phyloP scores from a whole-genome alignment of 1,140 invertebrate species.

The Pomacea maculata region DNA sequence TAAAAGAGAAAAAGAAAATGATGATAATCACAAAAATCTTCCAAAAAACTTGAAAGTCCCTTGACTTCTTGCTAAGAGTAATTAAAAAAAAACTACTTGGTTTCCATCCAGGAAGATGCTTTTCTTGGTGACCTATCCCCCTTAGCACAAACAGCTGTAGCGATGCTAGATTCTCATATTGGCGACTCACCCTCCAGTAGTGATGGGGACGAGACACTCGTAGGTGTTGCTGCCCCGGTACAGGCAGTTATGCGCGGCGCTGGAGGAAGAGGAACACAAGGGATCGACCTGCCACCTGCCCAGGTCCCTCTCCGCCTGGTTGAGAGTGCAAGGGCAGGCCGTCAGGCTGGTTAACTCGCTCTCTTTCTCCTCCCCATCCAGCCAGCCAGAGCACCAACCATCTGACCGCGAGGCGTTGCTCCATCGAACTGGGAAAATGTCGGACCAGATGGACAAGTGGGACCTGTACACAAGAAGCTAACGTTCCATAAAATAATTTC shows the following conservation, averaged over 20 bases:
- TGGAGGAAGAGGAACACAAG: conserved; percentile 37
- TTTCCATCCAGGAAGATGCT: too few relatives aligned
- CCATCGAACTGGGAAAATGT: conserved; percentile 52
- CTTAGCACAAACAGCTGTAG: not conserved
- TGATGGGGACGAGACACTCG: conserved; percentile 45
- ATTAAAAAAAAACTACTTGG: not conserved
- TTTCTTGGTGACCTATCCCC: not conserved
- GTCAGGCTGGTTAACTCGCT: conserved; percentile 13
- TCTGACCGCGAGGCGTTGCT: conserved; percentile 24
- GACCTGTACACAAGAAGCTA: conserved; percentile 25
- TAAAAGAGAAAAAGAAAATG: conserved; percentile 12
- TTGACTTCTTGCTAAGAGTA: not conserved
- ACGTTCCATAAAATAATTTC: too few relatives aligned
- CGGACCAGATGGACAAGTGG: conserved; percentile 50
- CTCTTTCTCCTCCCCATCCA: conserved; percentile 26
- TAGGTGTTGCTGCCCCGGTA: conserved; percentile 41
- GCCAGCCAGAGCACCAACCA: conserved; percentile 45
- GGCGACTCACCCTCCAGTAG: not conserved
- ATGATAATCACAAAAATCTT: not conserved
- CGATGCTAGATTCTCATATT: too few relatives aligned
- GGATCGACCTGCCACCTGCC: conserved; percentile 51
- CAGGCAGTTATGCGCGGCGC: conserved; percentile 40
- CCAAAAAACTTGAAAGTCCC: too few relatives aligned
- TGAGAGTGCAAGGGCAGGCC: conserved; percentile 49
- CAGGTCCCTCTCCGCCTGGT: conserved; percentile 48